phyloP scores from a whole-genome alignment of 2,113 vertebrate species.

The Sterna hirundo region DNA sequence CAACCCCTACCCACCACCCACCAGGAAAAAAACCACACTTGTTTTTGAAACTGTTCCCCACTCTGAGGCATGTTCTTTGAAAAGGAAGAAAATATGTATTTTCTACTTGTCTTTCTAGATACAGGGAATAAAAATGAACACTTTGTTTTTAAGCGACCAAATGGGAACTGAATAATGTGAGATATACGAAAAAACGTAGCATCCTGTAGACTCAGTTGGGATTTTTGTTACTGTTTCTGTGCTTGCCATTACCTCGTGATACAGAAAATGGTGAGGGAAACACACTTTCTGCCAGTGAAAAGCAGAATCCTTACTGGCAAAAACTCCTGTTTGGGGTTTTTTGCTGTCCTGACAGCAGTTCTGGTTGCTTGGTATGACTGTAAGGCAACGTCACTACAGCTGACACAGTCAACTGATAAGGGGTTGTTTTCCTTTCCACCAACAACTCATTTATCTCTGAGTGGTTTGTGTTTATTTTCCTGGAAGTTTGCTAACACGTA shows the following conservation, averaged over 20 bases:
- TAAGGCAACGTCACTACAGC: neutral
- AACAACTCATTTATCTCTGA: neutral
- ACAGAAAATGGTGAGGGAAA: neutral
- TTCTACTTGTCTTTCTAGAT: neutral
- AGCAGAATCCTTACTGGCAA: neutral
- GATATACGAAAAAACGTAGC: accelerated
- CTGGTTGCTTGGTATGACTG: neutral
- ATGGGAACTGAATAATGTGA: neutral
- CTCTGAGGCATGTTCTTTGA: neutral
- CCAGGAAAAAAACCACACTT: neutral
- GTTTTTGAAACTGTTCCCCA: neutral
- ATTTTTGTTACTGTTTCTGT: neutral
- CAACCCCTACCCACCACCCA: neutral
- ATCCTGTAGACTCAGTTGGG: accelerated
- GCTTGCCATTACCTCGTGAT: neutral
- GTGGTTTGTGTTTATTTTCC: neutral
- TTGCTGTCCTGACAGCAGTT: neutral
- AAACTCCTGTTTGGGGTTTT: accelerated
- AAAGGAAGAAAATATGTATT: neutral
- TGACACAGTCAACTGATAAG: neutral
- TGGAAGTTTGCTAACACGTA: neutral
- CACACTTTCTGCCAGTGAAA: neutral
- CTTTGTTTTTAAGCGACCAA: neutral
- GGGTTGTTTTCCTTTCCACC: neutral
- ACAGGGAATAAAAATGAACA: neutral